Conservation (phyloP, 1,140 invertebrate genomes). For the Solenopsis fugax region DNA sequence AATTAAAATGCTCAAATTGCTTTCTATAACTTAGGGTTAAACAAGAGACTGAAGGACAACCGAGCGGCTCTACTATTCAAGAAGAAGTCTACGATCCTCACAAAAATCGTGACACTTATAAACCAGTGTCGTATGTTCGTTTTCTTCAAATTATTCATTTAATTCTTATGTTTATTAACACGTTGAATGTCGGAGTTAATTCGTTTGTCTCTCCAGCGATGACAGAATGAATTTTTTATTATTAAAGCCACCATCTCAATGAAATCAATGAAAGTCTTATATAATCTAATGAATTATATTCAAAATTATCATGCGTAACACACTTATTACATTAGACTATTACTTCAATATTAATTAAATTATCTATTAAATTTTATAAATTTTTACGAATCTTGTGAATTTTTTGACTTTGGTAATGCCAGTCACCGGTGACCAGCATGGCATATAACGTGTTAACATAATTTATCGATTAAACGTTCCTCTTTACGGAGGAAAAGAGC, state of each 20-base stretch:
- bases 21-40: not conserved
- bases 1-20: not conserved
- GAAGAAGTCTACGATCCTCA: slow-evolving; percentile 58
- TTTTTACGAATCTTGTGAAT: too few relatives aligned
- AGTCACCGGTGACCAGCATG: too few relatives aligned
- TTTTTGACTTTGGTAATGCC: too few relatives aligned
- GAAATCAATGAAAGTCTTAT: not conserved
- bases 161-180: not conserved
- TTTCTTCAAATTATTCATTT: slow-evolving; percentile 7
- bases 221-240: not conserved
- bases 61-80: not conserved
- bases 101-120: slow-evolving; percentile 12
- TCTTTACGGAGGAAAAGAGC: too few relatives aligned
- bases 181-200: not conserved
- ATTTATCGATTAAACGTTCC: too few relatives aligned
- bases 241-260: not conserved
- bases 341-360: not conserved
- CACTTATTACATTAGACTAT: not conserved
- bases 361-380: not conserved
- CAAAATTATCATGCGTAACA: not conserved
- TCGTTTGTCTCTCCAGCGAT: not conserved
- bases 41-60: not conserved
- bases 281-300: not conserved
- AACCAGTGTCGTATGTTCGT: slow-evolving; percentile 51
- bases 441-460: too few relatives aligned